Base-by-base conservation (phyloP, 1,140 invertebrate genomes). In the Potamilus streckersoni region DNA sequence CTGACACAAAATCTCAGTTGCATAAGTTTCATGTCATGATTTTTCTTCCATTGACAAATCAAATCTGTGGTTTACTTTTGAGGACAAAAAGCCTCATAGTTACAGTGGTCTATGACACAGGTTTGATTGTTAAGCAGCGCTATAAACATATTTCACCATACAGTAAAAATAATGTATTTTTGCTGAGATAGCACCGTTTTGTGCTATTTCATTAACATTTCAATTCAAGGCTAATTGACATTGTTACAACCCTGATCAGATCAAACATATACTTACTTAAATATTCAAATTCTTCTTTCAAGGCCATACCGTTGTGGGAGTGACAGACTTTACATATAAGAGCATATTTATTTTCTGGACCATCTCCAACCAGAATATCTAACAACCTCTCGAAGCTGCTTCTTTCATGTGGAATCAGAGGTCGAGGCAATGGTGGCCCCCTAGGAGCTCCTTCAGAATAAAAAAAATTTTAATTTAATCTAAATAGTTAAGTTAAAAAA, bases 251-350 rank as follows among this genome's bases (percentile, higher is more conserved):
- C 5, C 15, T 27, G 61, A 20, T 20, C n/a, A 15, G 20, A 15
- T 20, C 15, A 20, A 71, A 27, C 15, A 17, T 15, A 76, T 56
- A 87, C 89, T 92, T 90, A 94, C 94, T 93, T 74, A 97, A 92
- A 91, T 95, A 98, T 87, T 98, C 96, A 91, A 97, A 99, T 86
- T 99, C 98, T 89, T 99, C 97, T 86, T 94, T 93, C 12, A 98
- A 92, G 20, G 97, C 96, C 97, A 99, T 98, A 80, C 98, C 98
- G 91, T 99, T 99, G 88, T 99, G 98, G 16, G 94, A 94, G 74
- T 92, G 92, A 89, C 98, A 99, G 76, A 95, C 92, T 56, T 92
- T 92, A 90, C 98, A 99, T 86, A 99, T 97, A 68, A 99, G 92
- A 59, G 97, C 98, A 90, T 95, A 98, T 80, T 97, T 93, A 91